Base-by-base conservation (phyloP, 2,888 invertebrate species). In the Pherbina coryleti region DNA sequence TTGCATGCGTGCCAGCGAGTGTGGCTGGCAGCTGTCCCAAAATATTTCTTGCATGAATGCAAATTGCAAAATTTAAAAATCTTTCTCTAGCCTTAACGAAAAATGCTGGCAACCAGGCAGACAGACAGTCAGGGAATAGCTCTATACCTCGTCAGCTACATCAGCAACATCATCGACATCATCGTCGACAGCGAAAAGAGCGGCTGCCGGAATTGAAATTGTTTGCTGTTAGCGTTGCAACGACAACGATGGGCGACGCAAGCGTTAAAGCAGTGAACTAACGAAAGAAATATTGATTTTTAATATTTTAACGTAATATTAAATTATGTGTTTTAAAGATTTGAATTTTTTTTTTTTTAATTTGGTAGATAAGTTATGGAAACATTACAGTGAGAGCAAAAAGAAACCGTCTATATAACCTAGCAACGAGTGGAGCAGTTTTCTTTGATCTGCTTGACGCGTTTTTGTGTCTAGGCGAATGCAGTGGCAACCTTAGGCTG, bases 11-110 rank as follows among this genome's bases (percentile, higher is more conserved):
- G 78, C 74, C 72, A 62, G 75, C 77, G 69, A 78, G 71, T 80
- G 78, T 76, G 51, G 76, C 74, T 79, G 81, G 78, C 81, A 81
- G 79, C 78, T 81, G 81, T 79, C 78, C 78, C 81, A 73, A 78
- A 79, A 79, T 51, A 78, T 78, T 78, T 76, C 67, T 70, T 75
- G 79, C 78, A 60, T 77, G 72, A 77, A 80, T 79, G 79, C 79
- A 76, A 80, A 75, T 75, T 72, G 71, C 77, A 70, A 78, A 77
- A 73, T 79, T 75, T 76, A 31, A 44, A 67, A n/a, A 51, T 66
- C 60, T 75, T 76, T 70, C 49, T 0, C 17, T 31, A 70, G 5
- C 53, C 25, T 51, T 14, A 28, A 74, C 34, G n/a, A 31, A n/a
- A 34, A n/a, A 14, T 17, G 28, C 34, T 34, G 14, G 64, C 9